A percentile compares a stretch with the other conserved stretches of the same genome.
These are phyloP conservation scores for Hyperoplus lanceolatus DNA, from an alignment of 2,797 vertebrate genomes.

Conservation along the genomic window DNA sequence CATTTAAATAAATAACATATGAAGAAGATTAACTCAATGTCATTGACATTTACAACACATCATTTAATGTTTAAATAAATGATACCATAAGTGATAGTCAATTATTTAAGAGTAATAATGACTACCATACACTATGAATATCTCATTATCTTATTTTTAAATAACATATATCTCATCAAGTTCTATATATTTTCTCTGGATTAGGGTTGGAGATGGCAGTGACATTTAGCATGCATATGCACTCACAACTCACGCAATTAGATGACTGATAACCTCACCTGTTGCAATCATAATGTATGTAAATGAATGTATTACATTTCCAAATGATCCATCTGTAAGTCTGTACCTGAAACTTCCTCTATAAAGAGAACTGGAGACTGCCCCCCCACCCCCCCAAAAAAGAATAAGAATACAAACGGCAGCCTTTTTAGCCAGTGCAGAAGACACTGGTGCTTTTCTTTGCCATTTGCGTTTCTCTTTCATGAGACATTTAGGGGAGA, in stretches of 20 bases:
- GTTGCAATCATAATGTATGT: constrained; percentile 2
- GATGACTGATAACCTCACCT: background rate
- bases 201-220: background rate
- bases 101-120: constrained; percentile 11
- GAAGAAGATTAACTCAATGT: constrained; percentile 19
- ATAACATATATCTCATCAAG: background rate
- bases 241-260: background rate
- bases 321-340: background rate
- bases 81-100: background rate
- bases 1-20: constrained; percentile 15
- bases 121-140: background rate
- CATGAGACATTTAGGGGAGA: background rate
- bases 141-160: background rate
- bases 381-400: background rate
- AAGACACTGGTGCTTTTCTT: constrained; percentile 33
- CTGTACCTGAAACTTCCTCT: background rate
- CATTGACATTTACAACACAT: constrained; percentile 36
- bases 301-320: constrained; percentile 1
- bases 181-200: background rate
- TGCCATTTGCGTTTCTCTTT: constrained; percentile 33
- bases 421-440: background rate
- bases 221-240: constrained; percentile 1
- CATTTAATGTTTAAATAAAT: constrained; percentile 19
- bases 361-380: background rate
- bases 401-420: background rate